These are phyloP conservation scores for Squalus acanthias DNA, from an alignment of 2,797 vertebrate species.

Conservation along the genomic window DNA sequence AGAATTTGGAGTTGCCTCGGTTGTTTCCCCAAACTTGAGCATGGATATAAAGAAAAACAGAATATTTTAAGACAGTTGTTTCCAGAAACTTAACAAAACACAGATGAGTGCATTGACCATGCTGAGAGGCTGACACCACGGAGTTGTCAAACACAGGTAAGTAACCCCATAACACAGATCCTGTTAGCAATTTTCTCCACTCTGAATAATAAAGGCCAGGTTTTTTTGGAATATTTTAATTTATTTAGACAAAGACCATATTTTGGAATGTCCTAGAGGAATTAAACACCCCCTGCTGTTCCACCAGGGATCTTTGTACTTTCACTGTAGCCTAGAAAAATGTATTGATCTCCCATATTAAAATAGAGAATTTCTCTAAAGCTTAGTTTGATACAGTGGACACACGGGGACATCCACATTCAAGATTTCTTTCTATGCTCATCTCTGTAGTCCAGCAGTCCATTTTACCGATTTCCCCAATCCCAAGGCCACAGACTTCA, in stretches of 20 bases:
- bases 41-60: neutral
- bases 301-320: neutral
- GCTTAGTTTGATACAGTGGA: neutral
- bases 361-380: neutral
- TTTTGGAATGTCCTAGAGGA: conserved; percentile 18
- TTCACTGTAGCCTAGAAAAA: neutral
- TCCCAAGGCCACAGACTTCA: neutral
- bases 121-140: conserved; percentile 26
- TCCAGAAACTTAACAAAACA: conserved; percentile 25
- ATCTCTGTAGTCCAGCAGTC: neutral
- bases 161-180: neutral
- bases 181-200: conserved; percentile 22
- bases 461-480: neutral
- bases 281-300: neutral
- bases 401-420: neutral
- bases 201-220: conserved; percentile 34
- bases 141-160: conserved; percentile 26
- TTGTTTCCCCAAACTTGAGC: conserved; percentile 8
- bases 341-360: neutral
- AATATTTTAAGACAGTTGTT: conserved; percentile 29
- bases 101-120: conserved; percentile 27
- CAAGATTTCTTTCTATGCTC: neutral
- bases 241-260: conserved; percentile 29
- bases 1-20: neutral
- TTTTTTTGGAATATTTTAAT: conserved; percentile 17